Percentiles rank a stretch among this genome's conserved stretches.
phyloP scores from a whole-genome alignment of 2,888 invertebrate species.

The Sminthurides aquaticus region DNA sequence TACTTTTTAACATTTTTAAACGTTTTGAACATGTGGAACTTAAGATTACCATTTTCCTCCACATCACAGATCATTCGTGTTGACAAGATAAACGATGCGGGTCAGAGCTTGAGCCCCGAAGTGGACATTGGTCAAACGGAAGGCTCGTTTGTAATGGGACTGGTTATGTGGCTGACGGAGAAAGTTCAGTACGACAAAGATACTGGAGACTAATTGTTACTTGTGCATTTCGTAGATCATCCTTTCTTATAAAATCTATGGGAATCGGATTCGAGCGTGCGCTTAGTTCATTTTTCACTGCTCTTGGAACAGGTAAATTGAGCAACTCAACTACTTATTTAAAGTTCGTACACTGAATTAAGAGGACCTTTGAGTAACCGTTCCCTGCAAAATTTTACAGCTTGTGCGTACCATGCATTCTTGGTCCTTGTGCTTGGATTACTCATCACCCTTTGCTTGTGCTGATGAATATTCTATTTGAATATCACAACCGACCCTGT shows the following conservation, averaged over 20 bases:
- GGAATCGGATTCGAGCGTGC: slow-evolving; percentile 69
- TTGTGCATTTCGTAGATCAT: slow-evolving; percentile 16
- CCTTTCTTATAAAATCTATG: slow-evolving; percentile 58
- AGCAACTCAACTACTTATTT: no score
- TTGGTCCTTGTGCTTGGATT: slow-evolving; percentile 64
- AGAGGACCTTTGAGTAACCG: neutral
- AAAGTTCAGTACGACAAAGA: slow-evolving; percentile 46
- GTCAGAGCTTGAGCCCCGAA: slow-evolving; percentile 43
- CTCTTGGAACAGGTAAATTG: slow-evolving; percentile 65
- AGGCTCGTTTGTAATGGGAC: slow-evolving; percentile 49
- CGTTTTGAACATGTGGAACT: neutral
- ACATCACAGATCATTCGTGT: slow-evolving; percentile 37
- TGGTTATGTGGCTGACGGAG: slow-evolving; percentile 48
- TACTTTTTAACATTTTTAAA: neutral
- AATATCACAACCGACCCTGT: slow-evolving; percentile 89
- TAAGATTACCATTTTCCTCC: neutral
- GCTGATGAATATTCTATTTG: slow-evolving; percentile 65
- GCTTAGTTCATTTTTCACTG: slow-evolving; percentile 67
- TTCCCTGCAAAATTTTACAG: neutral
- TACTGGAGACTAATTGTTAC: no score
- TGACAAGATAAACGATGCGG: slow-evolving; percentile 43
- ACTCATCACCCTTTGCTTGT: slow-evolving; percentile 60
- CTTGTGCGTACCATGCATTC: slow-evolving; percentile 73
- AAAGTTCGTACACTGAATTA: neutral
- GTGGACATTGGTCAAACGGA: slow-evolving; percentile 49